Evolutionary conservation across 1,140 invertebrate genomes (phyloP), one percentile per base, ranked within the genome.

Genomic region (Drosophila guanche): DNA sequence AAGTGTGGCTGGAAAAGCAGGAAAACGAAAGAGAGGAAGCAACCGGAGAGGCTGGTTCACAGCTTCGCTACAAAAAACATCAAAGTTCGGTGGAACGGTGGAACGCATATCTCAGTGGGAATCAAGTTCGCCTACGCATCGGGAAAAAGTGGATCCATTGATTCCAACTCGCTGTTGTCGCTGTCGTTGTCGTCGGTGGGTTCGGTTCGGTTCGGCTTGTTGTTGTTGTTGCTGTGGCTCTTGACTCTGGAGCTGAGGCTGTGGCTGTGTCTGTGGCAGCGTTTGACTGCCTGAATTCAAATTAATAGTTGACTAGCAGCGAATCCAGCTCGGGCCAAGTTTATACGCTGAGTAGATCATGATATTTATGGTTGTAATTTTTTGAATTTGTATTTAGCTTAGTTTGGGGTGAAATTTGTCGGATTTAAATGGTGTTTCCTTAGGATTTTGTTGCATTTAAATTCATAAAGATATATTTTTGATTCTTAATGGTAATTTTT

Each of bases 81-180:
- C 79, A 86, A 86, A 86, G 83, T 86, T 86, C 84, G 81, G 81
- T 86, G 83, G 83, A 88, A 86, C 83, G 83, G 81, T 86, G 83
- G 83, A 86, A 86, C 83, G 83, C 83, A 76, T 86, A 86, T 86
- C 83, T 86, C 78, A 86, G 83, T 68, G 78, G 76, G 78, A 86
- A 86, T 86, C 83, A 69, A 86, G 83, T 86, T 86, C 83, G 83
- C 83, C 83, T 86, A 86, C 83, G 83, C 83, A 86, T 65, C 54
- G 40, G 61, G 67, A 88, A 86, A 81, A 86, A 86, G 83, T 86
- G 81, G 81, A 86, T 80, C 83, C 81, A 86, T 86, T 86, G 81
- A 86, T 86, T 86, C 83, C 83, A 77, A 80, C 62, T 66, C 57
- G 57, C 41, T 43, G 79, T 77, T 27, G 71, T 37, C n/a, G 58